Evolutionary conservation across 2,113 vertebrate genomes (phyloP).

Genomic region (Arothron firmamentum): DNA sequence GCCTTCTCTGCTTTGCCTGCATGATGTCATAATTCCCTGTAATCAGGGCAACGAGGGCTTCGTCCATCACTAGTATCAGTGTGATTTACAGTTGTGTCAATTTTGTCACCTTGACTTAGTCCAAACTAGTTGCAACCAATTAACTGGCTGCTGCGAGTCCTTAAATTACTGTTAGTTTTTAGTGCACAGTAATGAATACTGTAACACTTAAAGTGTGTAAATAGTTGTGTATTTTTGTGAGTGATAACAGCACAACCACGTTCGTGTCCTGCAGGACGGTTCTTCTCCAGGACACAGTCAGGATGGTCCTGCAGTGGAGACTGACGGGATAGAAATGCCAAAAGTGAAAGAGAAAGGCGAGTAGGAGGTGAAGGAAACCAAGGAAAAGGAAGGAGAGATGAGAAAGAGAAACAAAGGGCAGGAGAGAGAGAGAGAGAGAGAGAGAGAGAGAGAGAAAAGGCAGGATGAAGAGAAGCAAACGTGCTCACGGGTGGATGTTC

Average conservation of each 20-base stretch:
- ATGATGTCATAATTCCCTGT: slow-evolving; percentile 54
- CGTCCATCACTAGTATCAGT: slow-evolving; percentile 47
- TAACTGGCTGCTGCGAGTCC: slow-evolving; percentile 55
- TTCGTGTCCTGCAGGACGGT: slow-evolving; percentile 28
- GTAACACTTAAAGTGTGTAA: slow-evolving; percentile 72
- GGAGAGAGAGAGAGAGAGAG: not conserved
- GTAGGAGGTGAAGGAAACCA: not conserved
- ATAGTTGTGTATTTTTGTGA: slow-evolving; percentile 50
- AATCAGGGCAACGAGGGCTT: slow-evolving; percentile 62
- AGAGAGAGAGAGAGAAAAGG: not conserved
- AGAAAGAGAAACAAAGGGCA: not conserved
- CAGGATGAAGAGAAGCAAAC: slow-evolving; percentile 31
- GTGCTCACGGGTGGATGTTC: slow-evolving; percentile 9
- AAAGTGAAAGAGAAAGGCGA: not conserved
- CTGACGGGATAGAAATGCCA: not conserved
- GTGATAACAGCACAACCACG: slow-evolving; percentile 23
- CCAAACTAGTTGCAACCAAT: slow-evolving; percentile 49
- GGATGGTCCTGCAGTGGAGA: not conserved
- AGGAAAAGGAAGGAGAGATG: slow-evolving; percentile 4
- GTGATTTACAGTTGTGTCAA: slow-evolving; percentile 53
- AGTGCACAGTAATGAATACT: slow-evolving; percentile 62
- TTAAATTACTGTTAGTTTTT: slow-evolving; percentile 64
- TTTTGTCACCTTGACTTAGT: slow-evolving; percentile 61
- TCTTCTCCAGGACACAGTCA: slow-evolving; percentile 27
- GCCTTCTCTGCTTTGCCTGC: slow-evolving; percentile 58